These are phyloP conservation scores for Euproctis similis DNA, from an alignment of 2,888 invertebrate species.

Conservation along the genomic window DNA sequence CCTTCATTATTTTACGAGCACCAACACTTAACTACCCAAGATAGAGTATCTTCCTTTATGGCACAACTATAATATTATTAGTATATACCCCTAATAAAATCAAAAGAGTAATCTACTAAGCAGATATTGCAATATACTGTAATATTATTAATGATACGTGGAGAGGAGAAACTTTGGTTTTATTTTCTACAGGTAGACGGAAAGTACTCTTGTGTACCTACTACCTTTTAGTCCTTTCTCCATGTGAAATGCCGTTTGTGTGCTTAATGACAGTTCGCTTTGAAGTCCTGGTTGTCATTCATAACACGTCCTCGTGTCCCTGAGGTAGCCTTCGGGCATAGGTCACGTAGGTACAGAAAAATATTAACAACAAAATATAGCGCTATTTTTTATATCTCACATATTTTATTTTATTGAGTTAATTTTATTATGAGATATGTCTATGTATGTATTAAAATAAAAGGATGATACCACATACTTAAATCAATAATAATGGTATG, in stretches of 20 bases:
- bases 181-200: conserved; percentile 9
- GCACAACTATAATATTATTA: no score
- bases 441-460: no score
- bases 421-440: no score
- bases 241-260: conserved; percentile 24
- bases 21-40: no score
- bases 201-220: conserved; percentile 9
- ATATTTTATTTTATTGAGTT: no score
- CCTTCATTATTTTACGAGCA: no score
- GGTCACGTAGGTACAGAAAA: conserved; percentile 14
- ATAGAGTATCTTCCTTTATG: no score
- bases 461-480: no score
- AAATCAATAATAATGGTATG: no score
- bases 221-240: conserved; percentile 10
- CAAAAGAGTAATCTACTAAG: background rate
- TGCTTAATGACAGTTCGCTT: conserved; percentile 13
- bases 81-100: no score
- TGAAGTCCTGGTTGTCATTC: conserved; percentile 14
- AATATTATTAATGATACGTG: background rate
- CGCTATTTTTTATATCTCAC: no score
- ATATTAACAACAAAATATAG: no score
- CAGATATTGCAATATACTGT: background rate
- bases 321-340: conserved; percentile 15
- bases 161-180: conserved; percentile 9
- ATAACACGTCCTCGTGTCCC: conserved; percentile 7